phyloP scores from a whole-genome alignment of 2,797 vertebrate genomes.

The Trachurus trachurus region DNA sequence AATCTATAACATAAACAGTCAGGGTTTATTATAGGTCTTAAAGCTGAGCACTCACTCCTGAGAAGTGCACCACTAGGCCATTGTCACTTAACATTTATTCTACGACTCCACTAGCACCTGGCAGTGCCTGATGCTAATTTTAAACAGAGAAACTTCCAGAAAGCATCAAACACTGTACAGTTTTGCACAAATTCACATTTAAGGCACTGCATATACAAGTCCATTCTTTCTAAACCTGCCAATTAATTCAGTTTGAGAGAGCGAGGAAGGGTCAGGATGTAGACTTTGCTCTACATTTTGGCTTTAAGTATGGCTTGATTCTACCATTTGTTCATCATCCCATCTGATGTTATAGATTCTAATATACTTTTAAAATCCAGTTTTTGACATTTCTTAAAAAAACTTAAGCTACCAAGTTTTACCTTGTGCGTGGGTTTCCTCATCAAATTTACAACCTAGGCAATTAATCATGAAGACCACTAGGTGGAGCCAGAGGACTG shows the following conservation, averaged over 20 bases:
- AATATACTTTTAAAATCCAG: neutral
- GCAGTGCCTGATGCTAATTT: conserved; percentile 7
- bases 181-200: neutral
- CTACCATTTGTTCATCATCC: neutral
- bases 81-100: conserved; percentile 24
- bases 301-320: neutral
- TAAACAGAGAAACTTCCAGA: conserved; percentile 18
- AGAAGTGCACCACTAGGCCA: conserved; percentile 8
- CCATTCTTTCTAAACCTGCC: neutral
- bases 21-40: conserved; percentile 23
- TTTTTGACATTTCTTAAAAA: neutral
- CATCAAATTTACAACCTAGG: neutral
- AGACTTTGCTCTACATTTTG: no score
- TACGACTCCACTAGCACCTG: conserved; percentile 20
- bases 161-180: neutral
- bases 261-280: no score
- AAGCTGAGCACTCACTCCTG: neutral
- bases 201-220: neutral
- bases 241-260: neutral
- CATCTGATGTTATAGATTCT: no score
- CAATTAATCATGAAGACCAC: neutral
- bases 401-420: neutral
- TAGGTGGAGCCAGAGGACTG: conserved; percentile 1
- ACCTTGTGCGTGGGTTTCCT: neutral
- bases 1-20: conserved; percentile 4